Evolutionary conservation across 1,140 invertebrate genomes (phyloP).

Genomic region (Drosophila setifemur): DNA sequence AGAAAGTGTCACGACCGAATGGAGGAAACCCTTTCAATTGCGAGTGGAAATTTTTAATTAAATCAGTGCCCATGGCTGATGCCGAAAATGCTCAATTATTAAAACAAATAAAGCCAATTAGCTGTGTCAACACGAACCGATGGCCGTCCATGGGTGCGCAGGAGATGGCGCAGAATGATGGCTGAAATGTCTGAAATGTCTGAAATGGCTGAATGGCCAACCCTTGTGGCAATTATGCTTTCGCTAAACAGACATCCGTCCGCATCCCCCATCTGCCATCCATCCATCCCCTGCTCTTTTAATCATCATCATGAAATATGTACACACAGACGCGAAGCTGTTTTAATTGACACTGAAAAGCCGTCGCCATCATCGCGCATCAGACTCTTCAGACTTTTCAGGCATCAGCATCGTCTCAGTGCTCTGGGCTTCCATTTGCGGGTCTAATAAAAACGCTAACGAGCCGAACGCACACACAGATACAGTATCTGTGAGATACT

Average conservation of each 20-base stretch:
- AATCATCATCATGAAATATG: constrained; percentile 6
- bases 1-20: constrained; percentile 21
- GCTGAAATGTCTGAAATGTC: background rate
- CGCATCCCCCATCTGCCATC: constrained; percentile 10
- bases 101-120: constrained; percentile 82
- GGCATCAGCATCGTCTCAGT: constrained; percentile 12
- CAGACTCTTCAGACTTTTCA: constrained; percentile 14
- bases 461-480: constrained; percentile 45
- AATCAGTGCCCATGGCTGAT: constrained; percentile 62
- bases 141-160: background rate
- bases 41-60: constrained; percentile 72
- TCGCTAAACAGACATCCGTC: constrained; percentile 46
- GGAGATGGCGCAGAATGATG: constrained; percentile 1
- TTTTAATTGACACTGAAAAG: constrained; percentile 74
- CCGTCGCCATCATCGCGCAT: constrained; percentile 64
- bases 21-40: constrained; percentile 51
- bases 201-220: constrained; percentile 23
- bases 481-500: constrained; percentile 2
- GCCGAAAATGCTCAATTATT: constrained; percentile 81
- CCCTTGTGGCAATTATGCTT: constrained; percentile 61
- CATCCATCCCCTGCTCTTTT: background rate
- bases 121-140: constrained; percentile 73
- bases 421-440: constrained; percentile 56
- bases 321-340: constrained; percentile 30
- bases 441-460: constrained; percentile 76